Conservation (phyloP, 2,888 invertebrate genomes). For the Galeruca laticollis region DNA sequence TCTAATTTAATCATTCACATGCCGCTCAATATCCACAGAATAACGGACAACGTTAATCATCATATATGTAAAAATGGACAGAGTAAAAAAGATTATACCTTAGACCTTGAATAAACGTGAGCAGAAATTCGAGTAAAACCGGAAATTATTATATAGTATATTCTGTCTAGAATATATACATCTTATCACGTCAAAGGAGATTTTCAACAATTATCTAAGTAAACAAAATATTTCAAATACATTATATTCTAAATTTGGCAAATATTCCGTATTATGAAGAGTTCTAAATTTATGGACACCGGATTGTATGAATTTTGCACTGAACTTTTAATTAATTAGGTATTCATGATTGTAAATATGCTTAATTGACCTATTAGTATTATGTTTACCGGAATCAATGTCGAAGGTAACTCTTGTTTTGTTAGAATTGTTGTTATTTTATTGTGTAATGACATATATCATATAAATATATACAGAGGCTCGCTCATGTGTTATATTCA, state of each 20-base stretch:
- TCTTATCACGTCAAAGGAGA: too few species aligned
- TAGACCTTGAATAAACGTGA: too few species aligned
- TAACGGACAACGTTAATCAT: too few species aligned
- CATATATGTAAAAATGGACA: too few species aligned
- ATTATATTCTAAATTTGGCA: neutral
- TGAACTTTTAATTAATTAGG: neutral
- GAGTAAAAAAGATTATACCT: too few species aligned
- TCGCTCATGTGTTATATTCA: conserved; percentile 54
- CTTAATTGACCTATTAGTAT: conserved; percentile 21
- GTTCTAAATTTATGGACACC: neutral
- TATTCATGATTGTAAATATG: neutral
- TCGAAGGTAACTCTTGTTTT: conserved; percentile 39
- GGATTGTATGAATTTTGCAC: neutral
- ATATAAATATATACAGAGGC: conserved; percentile 50
- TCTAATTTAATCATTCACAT: too few species aligned
- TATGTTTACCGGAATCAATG: conserved; percentile 11
- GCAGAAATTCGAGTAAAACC: too few species aligned
- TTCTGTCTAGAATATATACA: too few species aligned
- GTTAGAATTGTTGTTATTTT: conserved; percentile 38
- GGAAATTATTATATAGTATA: too few species aligned
- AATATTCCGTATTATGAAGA: neutral
- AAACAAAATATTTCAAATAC: neutral
- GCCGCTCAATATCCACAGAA: too few species aligned
- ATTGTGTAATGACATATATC: conserved; percentile 43
- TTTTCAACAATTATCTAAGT: neutral